Percentiles rank a stretch among this genome's conserved stretches.
Evolutionary conservation across 2,113 vertebrate genomes (phyloP).

Genomic region (Notiomystis cincta): DNA sequence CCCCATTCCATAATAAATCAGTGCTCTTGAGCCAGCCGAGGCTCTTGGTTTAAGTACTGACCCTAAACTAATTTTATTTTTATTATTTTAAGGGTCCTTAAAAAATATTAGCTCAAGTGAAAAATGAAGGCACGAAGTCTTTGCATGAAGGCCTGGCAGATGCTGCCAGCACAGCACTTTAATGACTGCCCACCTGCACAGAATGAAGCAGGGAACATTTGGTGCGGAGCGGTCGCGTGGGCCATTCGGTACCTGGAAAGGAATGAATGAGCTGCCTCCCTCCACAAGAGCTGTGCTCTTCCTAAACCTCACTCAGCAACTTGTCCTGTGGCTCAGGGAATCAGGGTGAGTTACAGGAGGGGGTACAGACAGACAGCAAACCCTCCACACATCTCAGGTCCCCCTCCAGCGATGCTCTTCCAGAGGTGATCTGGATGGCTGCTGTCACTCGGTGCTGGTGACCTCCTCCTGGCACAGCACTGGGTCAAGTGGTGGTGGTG

Average conservation of each 20-base stretch:
- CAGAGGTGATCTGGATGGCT: conserved; percentile 22
- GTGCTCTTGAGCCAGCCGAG: not conserved
- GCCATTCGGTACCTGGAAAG: not conserved
- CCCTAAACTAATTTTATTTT: conserved; percentile 22
- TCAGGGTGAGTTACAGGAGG: not conserved
- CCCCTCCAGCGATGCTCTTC: conserved; percentile 30
- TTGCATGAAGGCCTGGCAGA: not conserved
- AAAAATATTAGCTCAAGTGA: not conserved
- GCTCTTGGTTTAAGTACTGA: not conserved
- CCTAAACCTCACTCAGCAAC: not conserved
- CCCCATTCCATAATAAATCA: not conserved
- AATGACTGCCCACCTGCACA: not conserved
- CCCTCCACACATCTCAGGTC: no score
- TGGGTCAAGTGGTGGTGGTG: not conserved
- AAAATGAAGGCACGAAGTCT: not conserved
- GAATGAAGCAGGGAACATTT: not conserved
- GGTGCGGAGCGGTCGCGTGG: fast-evolving
- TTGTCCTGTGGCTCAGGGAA: not conserved
- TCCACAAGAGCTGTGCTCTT: not conserved
- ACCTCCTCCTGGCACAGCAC: not conserved
- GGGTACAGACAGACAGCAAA: not conserved
- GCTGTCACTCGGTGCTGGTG: conserved; percentile 1
- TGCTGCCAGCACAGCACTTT: not conserved
- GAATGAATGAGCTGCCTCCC: not conserved
- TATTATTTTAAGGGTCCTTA: conserved; percentile 19